Conservation (phyloP, 2,113 vertebrate species). For the Rattus rattus region DNA sequence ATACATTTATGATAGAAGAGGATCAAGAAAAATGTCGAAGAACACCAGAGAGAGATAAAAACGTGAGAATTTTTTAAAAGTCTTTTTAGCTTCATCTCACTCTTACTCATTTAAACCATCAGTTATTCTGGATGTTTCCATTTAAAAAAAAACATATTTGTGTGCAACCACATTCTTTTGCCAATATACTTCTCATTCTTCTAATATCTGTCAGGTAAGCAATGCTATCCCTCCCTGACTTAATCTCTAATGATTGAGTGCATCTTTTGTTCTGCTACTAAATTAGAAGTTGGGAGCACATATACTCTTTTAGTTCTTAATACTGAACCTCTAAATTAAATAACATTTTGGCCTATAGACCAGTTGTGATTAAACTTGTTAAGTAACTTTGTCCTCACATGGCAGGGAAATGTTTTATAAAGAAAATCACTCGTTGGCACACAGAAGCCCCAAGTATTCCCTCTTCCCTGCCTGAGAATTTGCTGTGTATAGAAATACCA, state of each 20-base stretch:
- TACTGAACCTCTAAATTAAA: background rate
- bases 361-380: background rate
- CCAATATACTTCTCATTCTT: constrained; percentile 33
- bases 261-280: background rate
- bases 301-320: background rate
- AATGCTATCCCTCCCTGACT: background rate
- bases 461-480: background rate
- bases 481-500: background rate
- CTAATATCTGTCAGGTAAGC: constrained; percentile 5
- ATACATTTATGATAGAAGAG: background rate
- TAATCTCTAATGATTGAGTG: background rate
- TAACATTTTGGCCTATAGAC: constrained; percentile 18
- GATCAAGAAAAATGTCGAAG: background rate
- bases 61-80: constrained; percentile 19
- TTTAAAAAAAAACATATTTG: constrained; percentile 23
- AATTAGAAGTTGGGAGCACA: constrained; percentile 25
- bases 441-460: background rate
- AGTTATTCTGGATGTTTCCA: background rate
- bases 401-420: constrained; percentile 43
- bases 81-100: constrained; percentile 17
- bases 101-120: constrained; percentile 11
- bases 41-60: constrained; percentile 30
- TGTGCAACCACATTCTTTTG: background rate
- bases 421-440: background rate
- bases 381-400: background rate